phyloP scores from a whole-genome alignment of 2,113 vertebrate species.

The Phalacrocorax brasilianus region DNA sequence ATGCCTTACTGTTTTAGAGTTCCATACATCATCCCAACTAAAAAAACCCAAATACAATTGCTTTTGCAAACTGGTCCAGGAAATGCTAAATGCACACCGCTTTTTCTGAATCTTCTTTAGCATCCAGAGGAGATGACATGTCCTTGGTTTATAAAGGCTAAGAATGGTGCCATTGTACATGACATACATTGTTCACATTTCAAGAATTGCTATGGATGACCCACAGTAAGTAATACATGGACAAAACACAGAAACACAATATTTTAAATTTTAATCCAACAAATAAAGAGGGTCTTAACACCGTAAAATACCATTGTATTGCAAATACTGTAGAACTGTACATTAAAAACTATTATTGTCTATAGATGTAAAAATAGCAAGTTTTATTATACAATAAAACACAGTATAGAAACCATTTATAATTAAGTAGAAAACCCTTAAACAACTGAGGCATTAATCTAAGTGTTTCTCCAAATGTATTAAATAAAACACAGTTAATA shows the following conservation, averaged over 20 bases:
- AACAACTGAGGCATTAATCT: slow-evolving; percentile 57
- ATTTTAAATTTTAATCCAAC: slow-evolving; percentile 70
- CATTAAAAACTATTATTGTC: slow-evolving; percentile 72
- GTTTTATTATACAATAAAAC: slow-evolving; percentile 72
- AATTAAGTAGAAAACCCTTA: slow-evolving; percentile 67
- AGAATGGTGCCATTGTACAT: not conserved
- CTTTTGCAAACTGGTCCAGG: not conserved
- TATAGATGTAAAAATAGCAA: slow-evolving; percentile 77
- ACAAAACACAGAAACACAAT: slow-evolving; percentile 35
- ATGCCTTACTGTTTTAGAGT: not conserved
- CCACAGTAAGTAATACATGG: not conserved
- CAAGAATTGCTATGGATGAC: not conserved
- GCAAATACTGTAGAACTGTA: slow-evolving; percentile 57
- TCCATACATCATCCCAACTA: not conserved
- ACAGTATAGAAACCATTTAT: slow-evolving; percentile 70
- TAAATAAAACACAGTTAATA: slow-evolving; percentile 61
- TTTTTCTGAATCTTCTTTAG: not conserved
- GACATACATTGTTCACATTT: not conserved
- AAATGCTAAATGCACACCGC: not conserved
- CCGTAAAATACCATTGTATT: slow-evolving; percentile 45
- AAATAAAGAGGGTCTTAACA: slow-evolving; percentile 50
- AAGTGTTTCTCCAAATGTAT: slow-evolving; percentile 62
- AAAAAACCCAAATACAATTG: not conserved
- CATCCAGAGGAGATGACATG: not conserved
- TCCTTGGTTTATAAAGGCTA: not conserved